Conservation (phyloP, 2,888 invertebrate species). For the Shargacucullia verbasci region DNA sequence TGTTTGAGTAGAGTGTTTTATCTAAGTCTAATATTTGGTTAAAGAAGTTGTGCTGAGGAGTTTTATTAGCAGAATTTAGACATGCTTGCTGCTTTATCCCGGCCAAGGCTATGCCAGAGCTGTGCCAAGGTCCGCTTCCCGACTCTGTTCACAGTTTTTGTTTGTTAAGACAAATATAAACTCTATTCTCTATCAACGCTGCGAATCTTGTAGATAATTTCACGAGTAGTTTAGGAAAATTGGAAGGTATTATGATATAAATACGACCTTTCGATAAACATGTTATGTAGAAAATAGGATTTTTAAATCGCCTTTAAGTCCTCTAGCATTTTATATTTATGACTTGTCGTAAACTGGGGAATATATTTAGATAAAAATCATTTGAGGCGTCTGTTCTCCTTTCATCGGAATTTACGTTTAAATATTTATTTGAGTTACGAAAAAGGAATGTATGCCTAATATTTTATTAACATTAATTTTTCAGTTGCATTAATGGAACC, state of each 20-base stretch:
- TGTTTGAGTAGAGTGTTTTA: conserved; percentile 2
- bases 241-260: no score
- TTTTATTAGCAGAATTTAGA: neutral
- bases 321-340: conserved; percentile 34
- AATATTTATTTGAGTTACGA: no score
- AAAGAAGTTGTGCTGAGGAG: neutral
- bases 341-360: conserved; percentile 31
- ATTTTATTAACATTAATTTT: no score
- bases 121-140: conserved; percentile 30
- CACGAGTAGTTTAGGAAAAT: neutral
- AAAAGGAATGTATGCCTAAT: no score
- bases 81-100: neutral
- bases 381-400: conserved; percentile 6
- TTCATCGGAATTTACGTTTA: no score
- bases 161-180: no score
- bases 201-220: conserved; percentile 3
- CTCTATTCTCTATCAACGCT: conserved; percentile 18
- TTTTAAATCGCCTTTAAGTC: conserved; percentile 18
- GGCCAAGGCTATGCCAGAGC: conserved; percentile 22
- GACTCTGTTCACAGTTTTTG: conserved; percentile 20
- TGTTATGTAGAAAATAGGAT: no score
- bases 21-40: neutral
- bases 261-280: no score
- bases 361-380: conserved; percentile 34
- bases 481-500: no score